Conservation (phyloP, 2,797 vertebrate genomes). For the Acrossocheilus wenchowensis region DNA sequence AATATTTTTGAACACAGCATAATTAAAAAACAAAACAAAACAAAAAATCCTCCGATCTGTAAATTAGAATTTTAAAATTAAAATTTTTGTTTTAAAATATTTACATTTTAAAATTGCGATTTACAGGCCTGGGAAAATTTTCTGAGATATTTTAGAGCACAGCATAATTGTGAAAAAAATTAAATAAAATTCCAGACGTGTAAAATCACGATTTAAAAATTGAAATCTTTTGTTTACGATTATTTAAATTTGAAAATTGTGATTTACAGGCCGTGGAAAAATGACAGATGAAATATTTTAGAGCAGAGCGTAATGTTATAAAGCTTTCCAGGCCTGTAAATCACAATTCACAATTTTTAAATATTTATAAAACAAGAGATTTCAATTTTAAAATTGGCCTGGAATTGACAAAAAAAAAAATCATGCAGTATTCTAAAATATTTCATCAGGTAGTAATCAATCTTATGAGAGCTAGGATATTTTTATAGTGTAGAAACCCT, state of each 20-base stretch:
- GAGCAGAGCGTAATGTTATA: background rate
- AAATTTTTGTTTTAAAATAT: background rate
- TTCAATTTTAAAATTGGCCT: background rate
- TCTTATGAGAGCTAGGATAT: background rate
- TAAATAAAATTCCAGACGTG: too few species aligned
- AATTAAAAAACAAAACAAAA: too few species aligned
- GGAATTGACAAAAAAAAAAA: background rate
- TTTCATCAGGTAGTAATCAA: background rate
- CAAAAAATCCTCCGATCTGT: too few species aligned
- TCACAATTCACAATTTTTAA: too few species aligned
- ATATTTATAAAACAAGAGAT: background rate
- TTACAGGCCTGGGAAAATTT: background rate
- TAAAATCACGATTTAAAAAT: background rate
- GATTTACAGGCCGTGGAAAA: background rate
- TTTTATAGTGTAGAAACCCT: background rate
- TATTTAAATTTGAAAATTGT: background rate
- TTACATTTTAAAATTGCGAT: background rate
- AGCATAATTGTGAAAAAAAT: too few species aligned
- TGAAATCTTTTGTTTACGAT: background rate
- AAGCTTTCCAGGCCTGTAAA: background rate
- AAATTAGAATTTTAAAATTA: too few species aligned
- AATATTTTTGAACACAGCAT: background rate
- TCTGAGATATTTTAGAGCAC: background rate
- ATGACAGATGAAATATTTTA: background rate
- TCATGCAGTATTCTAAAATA: background rate